These are phyloP conservation scores for Sphaerophoria rueppellii DNA, from an alignment of 2,888 invertebrate genomes.

Conservation along the genomic window DNA sequence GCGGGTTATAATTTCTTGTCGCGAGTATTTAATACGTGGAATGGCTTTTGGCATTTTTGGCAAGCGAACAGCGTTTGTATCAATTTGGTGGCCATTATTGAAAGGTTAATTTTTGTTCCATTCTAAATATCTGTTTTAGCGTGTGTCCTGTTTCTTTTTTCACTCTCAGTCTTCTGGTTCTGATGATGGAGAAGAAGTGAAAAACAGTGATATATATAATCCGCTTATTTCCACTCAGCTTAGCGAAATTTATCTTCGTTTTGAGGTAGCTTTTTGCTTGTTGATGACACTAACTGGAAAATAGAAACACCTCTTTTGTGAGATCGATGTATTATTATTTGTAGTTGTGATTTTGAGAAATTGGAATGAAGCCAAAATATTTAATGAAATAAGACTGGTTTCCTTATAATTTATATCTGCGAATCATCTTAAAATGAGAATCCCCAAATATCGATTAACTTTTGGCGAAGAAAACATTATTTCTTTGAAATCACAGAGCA, in stretches of 20 bases:
- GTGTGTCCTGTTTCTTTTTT: neutral
- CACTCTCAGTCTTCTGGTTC: neutral
- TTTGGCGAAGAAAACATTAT: no score
- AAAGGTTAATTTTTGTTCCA: constrained; percentile 72
- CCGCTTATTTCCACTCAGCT: constrained; percentile 61
- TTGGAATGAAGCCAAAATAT: constrained; percentile 55
- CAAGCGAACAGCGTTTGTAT: constrained; percentile 70
- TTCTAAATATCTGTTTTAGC: constrained; percentile 32
- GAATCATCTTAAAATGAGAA: neutral
- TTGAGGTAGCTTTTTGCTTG: constrained; percentile 21
- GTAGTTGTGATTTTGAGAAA: constrained; percentile 4
- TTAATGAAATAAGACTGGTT: neutral
- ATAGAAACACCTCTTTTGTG: constrained; percentile 51
- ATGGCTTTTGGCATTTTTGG: constrained; percentile 73
- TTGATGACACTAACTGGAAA: constrained; percentile 45
- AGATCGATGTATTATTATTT: constrained; percentile 26
- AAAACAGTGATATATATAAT: constrained; percentile 41
- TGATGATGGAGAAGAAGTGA: neutral
- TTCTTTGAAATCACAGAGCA: no score
- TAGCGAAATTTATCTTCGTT: constrained; percentile 55
- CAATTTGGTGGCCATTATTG: constrained; percentile 72
- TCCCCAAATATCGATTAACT: no score
- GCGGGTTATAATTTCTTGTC: constrained; percentile 71
- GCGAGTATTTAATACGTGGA: constrained; percentile 73
- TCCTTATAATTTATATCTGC: neutral